A percentile compares a stretch with the other conserved stretches of the same genome.
Conservation (phyloP, 2,797 vertebrate species). For the Heteromormyrus szaboi region DNA sequence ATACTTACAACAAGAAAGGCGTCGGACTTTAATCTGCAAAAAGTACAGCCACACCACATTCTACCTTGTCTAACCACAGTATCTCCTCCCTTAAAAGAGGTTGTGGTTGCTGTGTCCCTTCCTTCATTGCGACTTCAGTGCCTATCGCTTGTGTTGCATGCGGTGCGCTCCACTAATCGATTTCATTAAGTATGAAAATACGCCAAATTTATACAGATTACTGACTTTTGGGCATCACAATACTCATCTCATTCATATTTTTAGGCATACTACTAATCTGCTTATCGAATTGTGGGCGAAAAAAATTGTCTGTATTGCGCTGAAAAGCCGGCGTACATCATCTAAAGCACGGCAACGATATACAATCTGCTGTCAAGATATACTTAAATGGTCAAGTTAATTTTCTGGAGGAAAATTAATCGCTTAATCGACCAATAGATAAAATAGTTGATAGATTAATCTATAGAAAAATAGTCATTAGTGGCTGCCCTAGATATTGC, state of each 20-base stretch:
- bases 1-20: background rate
- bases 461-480: background rate
- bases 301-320: background rate
- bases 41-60: background rate
- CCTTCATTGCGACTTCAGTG: background rate
- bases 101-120: background rate
- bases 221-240: background rate
- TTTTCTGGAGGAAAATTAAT: background rate
- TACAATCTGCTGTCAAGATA: background rate
- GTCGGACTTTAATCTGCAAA: background rate
- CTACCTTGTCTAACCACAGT: background rate
- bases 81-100: background rate
- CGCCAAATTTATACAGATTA: background rate
- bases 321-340: background rate
- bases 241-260: background rate
- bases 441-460: background rate
- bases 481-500: background rate
- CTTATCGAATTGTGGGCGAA: background rate
- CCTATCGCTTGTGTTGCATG: background rate
- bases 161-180: background rate
- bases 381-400: background rate
- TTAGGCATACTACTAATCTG: background rate
- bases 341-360: background rate
- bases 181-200: background rate
- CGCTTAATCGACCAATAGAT: background rate